These are phyloP conservation scores for Dryobates pubescens DNA, from an alignment of 2,797 vertebrate species.

Conservation along the genomic window DNA sequence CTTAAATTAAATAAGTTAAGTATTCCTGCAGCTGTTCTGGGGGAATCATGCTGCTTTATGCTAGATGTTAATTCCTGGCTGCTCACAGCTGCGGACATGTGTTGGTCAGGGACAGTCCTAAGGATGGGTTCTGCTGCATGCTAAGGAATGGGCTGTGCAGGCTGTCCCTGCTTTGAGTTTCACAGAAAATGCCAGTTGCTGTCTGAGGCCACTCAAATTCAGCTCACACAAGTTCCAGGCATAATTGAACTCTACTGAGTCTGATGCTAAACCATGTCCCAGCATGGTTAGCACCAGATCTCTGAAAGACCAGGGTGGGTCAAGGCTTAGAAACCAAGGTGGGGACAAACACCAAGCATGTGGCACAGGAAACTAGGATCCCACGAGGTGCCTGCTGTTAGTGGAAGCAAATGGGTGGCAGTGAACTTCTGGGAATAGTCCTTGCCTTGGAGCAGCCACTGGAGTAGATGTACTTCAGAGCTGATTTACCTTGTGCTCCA, in stretches of 20 bases:
- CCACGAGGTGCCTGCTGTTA: fast-evolving
- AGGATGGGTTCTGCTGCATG: not conserved
- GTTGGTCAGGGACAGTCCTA: not conserved
- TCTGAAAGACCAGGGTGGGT: not conserved
- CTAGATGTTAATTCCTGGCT: not conserved
- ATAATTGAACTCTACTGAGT: too few relatives aligned
- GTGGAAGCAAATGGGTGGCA: not conserved
- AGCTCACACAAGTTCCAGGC: not conserved
- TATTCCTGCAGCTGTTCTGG: slow-evolving; percentile 54
- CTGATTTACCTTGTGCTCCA: not conserved
- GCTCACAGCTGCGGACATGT: slow-evolving; percentile 23
- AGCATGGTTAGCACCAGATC: too few relatives aligned
- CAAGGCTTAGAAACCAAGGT: not conserved
- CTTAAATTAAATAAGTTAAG: slow-evolving; percentile 35
- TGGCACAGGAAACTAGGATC: fast-evolving
- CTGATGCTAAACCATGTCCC: too few relatives aligned
- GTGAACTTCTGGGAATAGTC: not conserved
- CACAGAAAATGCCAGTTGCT: not conserved
- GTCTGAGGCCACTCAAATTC: not conserved
- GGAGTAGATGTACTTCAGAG: not conserved
- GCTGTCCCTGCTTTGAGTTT: not conserved
- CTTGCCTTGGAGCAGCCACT: not conserved
- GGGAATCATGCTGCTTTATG: slow-evolving; percentile 11
- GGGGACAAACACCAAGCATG: fast-evolving
- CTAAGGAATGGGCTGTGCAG: fast-evolving